A percentile compares a stretch with the other conserved stretches of the same genome.
Conservation (phyloP, 2,113 vertebrate genomes). For the Suncus etruscus region DNA sequence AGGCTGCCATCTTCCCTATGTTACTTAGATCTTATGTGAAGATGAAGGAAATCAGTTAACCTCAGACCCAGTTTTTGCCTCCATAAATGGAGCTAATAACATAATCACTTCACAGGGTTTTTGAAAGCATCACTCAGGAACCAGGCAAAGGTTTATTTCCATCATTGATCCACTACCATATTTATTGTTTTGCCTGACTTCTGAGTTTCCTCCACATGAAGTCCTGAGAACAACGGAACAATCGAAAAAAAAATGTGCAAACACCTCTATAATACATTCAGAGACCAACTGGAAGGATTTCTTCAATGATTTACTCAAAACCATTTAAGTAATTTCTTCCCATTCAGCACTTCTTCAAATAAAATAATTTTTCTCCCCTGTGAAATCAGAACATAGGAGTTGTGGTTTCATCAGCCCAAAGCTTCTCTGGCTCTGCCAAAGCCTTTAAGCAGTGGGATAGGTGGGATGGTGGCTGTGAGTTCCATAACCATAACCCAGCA, state of each 20-base stretch:
- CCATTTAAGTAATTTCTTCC: conserved; percentile 21
- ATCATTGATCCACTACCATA: background rate
- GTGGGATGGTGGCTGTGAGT: background rate
- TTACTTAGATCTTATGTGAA: background rate
- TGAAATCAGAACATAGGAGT: conserved; percentile 14
- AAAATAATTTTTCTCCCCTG: background rate
- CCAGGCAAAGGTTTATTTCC: background rate
- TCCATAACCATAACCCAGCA: background rate
- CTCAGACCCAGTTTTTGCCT: conserved; percentile 22
- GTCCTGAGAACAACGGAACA: background rate
- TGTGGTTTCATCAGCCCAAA: background rate
- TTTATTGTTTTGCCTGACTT: background rate
- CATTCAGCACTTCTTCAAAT: background rate
- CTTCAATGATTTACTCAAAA: background rate
- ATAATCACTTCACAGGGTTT: background rate
- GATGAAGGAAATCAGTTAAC: background rate
- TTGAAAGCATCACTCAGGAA: background rate
- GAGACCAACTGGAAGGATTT: background rate
- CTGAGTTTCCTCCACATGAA: background rate
- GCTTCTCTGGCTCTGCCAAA: background rate
- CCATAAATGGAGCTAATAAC: conserved; percentile 6
- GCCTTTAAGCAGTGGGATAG: background rate
- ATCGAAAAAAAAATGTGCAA: background rate
- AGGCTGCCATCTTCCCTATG: background rate
- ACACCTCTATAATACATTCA: background rate